Evolutionary conservation across 1,140 invertebrate species (phyloP), one percentile per base, ranked within the genome.

Genomic region (Neelides sp.): DNA sequence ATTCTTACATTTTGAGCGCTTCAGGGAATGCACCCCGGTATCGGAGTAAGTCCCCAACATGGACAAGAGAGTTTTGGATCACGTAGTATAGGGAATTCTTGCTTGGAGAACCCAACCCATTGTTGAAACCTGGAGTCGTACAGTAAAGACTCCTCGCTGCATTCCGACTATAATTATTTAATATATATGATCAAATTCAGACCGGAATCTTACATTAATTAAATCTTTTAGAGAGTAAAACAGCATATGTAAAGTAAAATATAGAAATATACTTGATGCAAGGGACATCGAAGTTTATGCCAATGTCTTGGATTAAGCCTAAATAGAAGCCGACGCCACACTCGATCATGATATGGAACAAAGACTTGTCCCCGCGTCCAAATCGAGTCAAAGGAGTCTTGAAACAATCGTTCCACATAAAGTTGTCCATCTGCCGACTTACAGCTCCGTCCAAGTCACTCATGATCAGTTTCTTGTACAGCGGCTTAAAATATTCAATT

Each of bases 391-490:
- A 44, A 10, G 58, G 58, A 12, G 54, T 54, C 30, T 59, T 59
- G 42, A 59, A 59, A 32, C 58, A 59, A 40, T 59, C 54, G 34
- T 52, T 51, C 58, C 58, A 59, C 54, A 59, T 50, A 20, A 40
- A 50, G 10, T 30, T 48, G 27, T 59, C 58, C 13, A 59, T 22
- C 19, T 54, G 47, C 23, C 51, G 42, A 8, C 49, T 22, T 2
- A 59, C 37, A 15, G 46, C 54, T 32, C 35, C 51, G 19, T 59
- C 58, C 48, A 59, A 36, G 32, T 59, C 47, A 26, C 23, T 49
- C 41, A 59, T 54, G 3, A 59, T 32, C 8, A 59, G 26, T 36
- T 46, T 45, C 44, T 48, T 55, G 39, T 59, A 59, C 22, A 56
- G 26, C 4, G 50, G 48, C 58, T 59, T 32, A 4, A 43, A 15